Evolutionary conservation across 2,888 invertebrate genomes (phyloP).

Genomic region (Ochropacha duplaris): DNA sequence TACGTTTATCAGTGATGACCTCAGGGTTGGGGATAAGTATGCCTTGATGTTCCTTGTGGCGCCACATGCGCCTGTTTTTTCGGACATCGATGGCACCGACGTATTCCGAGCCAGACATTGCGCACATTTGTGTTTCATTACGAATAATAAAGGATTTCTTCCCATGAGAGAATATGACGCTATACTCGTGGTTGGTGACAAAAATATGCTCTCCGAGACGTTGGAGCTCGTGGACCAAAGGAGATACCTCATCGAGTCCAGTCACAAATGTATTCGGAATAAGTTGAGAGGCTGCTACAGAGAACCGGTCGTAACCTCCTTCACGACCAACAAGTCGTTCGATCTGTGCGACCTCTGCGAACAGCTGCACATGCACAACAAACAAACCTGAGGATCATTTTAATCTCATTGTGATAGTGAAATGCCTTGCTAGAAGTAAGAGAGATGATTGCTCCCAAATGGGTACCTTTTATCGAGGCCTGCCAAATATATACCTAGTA

Average conservation of each 20-base stretch:
- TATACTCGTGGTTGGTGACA: conserved; percentile 39
- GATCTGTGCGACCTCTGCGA: conserved; percentile 43
- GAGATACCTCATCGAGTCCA: conserved; percentile 45
- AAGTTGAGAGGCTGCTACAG: conserved; percentile 41
- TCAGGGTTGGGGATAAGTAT: conserved; percentile 51
- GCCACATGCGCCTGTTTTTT: conserved; percentile 35
- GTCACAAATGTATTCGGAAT: conserved; percentile 37
- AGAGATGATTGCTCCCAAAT: neutral
- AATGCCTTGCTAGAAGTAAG: neutral
- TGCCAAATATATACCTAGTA: neutral
- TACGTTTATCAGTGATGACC: conserved; percentile 48
- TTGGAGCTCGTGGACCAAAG: conserved; percentile 47
- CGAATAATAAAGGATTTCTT: conserved; percentile 59
- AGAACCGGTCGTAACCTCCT: conserved; percentile 48
- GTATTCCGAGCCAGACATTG: conserved; percentile 46
- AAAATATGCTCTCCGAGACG: conserved; percentile 26
- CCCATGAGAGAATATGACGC: conserved; percentile 60
- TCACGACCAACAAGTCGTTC: conserved; percentile 27
- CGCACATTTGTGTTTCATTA: conserved; percentile 50
- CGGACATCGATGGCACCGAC: conserved; percentile 50
- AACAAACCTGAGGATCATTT: conserved; percentile 7
- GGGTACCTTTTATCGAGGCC: neutral
- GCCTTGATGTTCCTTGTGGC: conserved; percentile 48
- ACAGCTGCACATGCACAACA: conserved; percentile 20
- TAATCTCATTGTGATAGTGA: conserved; percentile 1